These are phyloP conservation scores for Neosilurus hyrtlii DNA, from an alignment of 2,797 vertebrate species.

Conservation along the genomic window DNA sequence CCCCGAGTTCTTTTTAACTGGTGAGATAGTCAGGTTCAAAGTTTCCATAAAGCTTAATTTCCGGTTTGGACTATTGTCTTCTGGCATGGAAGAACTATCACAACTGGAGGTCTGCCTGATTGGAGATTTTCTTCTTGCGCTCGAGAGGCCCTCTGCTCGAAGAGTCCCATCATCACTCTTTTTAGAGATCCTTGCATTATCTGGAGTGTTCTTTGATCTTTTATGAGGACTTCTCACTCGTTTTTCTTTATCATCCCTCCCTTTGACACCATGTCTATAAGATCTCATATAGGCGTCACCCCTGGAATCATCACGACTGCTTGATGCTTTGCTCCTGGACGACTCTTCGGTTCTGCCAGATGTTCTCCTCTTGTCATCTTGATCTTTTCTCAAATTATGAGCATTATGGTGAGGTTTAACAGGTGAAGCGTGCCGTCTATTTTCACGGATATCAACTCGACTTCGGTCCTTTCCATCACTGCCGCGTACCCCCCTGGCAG, in stretches of 20 bases:
- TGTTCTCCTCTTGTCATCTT: slow-evolving; percentile 23
- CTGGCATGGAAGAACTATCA: slow-evolving; percentile 1
- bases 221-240: slow-evolving; percentile 45
- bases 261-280: slow-evolving; percentile 2
- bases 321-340: slow-evolving; percentile 26
- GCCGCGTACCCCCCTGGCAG: neutral
- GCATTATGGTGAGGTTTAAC: slow-evolving; percentile 9
- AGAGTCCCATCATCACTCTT: neutral
- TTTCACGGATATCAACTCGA: slow-evolving; percentile 9
- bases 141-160: slow-evolving; percentile 9
- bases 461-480: slow-evolving; percentile 23
- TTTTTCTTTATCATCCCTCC: slow-evolving; percentile 49
- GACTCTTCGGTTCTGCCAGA: slow-evolving; percentile 27
- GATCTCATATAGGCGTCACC: slow-evolving; percentile 4
- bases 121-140: neutral
- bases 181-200: slow-evolving; percentile 15
- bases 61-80: slow-evolving; percentile 78
- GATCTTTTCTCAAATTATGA: slow-evolving; percentile 17
- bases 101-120: neutral
- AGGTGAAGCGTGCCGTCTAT: slow-evolving; percentile 1
- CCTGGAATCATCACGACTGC: slow-evolving; percentile 8
- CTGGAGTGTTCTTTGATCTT: slow-evolving; percentile 51
- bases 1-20: slow-evolving; percentile 78
- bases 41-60: slow-evolving; percentile 98
- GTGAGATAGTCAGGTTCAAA: slow-evolving; percentile 91